Conservation (phyloP, 2,113 vertebrate genomes). For the Sarotherodon lohbergeri region DNA sequence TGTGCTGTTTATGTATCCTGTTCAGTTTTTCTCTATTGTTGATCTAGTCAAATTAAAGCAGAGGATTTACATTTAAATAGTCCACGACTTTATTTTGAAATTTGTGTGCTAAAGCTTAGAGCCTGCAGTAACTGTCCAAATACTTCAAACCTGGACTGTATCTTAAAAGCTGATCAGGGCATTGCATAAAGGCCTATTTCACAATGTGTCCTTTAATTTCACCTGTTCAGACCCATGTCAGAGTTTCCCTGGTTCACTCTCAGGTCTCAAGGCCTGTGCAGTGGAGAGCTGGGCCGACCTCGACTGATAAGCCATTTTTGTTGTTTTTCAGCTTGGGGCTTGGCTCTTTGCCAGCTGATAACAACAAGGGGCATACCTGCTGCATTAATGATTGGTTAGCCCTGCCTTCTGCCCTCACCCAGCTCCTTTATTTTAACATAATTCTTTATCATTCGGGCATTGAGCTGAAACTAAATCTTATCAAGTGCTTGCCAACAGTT, state of each 20-base stretch:
- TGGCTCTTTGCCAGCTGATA: slow-evolving; percentile 59
- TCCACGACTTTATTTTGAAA: neutral
- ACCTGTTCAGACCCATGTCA: neutral
- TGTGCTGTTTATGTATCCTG: neutral
- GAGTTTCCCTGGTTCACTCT: slow-evolving; percentile 17
- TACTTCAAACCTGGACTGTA: neutral
- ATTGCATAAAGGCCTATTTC: neutral
- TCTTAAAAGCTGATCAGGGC: neutral
- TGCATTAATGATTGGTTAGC: slow-evolving; percentile 69
- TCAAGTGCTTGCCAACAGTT: neutral
- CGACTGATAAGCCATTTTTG: slow-evolving; percentile 35
- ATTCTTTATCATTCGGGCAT: slow-evolving; percentile 26
- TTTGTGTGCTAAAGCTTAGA: neutral
- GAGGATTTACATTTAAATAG: neutral
- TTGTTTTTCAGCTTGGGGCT: slow-evolving; percentile 34
- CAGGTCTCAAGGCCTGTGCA: slow-evolving; percentile 26
- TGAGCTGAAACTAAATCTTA: slow-evolving; percentile 18
- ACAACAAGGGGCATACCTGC: slow-evolving; percentile 57
- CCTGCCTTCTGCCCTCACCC: slow-evolving; percentile 38
- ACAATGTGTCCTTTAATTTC: neutral
- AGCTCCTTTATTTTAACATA: slow-evolving; percentile 38
- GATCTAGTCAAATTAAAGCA: neutral
- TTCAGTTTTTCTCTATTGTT: neutral
- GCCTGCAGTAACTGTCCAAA: neutral
- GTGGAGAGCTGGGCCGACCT: slow-evolving; percentile 22